phyloP scores from a whole-genome alignment of 2,888 invertebrate species.

The Odontothrips loti region DNA sequence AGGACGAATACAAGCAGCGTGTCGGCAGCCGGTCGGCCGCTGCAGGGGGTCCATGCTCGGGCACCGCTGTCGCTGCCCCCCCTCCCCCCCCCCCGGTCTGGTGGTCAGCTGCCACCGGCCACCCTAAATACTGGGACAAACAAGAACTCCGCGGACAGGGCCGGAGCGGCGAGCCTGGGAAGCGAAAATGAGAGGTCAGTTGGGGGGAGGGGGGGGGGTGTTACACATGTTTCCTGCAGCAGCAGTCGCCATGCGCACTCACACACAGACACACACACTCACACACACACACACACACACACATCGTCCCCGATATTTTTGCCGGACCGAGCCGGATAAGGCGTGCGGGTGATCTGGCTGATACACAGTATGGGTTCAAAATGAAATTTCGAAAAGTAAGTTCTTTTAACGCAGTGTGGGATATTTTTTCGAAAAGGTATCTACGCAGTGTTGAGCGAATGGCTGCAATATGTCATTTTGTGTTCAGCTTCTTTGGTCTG shows the following conservation, averaged over 20 bases:
- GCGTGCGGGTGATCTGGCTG: background rate
- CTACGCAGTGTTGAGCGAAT: no score
- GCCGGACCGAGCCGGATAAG: background rate
- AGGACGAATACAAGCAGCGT: background rate
- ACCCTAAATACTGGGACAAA: conserved; percentile 6
- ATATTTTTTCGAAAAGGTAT: background rate
- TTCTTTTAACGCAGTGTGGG: background rate
- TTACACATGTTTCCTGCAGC: background rate
- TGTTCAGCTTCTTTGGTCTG: no score
- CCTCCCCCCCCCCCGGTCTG: background rate
- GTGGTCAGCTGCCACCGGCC: background rate
- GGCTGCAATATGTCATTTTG: no score
- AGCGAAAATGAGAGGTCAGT: background rate
- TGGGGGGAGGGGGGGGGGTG: background rate
- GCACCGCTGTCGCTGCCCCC: background rate
- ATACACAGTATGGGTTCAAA: background rate
- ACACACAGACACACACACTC: background rate
- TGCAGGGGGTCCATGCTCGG: no score
- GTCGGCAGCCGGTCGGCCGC: no score
- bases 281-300: background rate
- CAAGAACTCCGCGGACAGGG: background rate
- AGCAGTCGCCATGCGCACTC: background rate
- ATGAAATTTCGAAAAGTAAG: background rate
- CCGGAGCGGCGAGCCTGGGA: no score
- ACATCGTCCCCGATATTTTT: background rate